phyloP scores from a whole-genome alignment of 2,113 vertebrate genomes.

The Thomomys bottae region DNA sequence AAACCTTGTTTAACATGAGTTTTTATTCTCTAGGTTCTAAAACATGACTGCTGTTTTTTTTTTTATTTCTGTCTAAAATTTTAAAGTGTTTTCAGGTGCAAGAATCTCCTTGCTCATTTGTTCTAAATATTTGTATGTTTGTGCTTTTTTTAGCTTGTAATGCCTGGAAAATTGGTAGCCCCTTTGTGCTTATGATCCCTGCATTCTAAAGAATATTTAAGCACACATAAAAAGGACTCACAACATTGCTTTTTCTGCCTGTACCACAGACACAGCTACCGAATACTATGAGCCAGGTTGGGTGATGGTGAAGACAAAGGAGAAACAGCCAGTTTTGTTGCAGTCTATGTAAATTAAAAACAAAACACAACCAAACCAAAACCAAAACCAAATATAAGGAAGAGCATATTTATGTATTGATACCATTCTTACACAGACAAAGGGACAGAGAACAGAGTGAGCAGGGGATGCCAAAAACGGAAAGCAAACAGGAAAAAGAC shows the following conservation, averaged over 20 bases:
- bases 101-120: constrained; percentile 18
- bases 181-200: constrained; percentile 67
- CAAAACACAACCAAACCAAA: constrained; percentile 58
- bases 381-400: constrained; percentile 77
- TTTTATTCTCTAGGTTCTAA: not conserved
- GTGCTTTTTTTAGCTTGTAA: constrained; percentile 25
- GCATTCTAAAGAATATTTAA: constrained; percentile 62
- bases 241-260: constrained; percentile 73
- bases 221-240: constrained; percentile 77
- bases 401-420: constrained; percentile 83
- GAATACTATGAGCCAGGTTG: constrained; percentile 75
- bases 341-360: constrained; percentile 82
- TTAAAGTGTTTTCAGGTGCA: constrained; percentile 42
- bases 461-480: constrained; percentile 85
- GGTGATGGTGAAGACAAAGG: constrained; percentile 80
- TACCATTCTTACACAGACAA: constrained; percentile 84
- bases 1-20: constrained; percentile 43
- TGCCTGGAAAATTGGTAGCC: constrained; percentile 62
- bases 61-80: constrained; percentile 1
- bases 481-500: constrained; percentile 83
- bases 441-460: constrained; percentile 87
- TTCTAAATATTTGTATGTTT: constrained; percentile 42
- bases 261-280: constrained; percentile 77
- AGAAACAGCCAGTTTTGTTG: constrained; percentile 92
- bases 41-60: constrained; percentile 33